These are phyloP conservation scores for Hyperopisus bebe DNA, from an alignment of 2,113 vertebrate genomes.

Conservation along the genomic window DNA sequence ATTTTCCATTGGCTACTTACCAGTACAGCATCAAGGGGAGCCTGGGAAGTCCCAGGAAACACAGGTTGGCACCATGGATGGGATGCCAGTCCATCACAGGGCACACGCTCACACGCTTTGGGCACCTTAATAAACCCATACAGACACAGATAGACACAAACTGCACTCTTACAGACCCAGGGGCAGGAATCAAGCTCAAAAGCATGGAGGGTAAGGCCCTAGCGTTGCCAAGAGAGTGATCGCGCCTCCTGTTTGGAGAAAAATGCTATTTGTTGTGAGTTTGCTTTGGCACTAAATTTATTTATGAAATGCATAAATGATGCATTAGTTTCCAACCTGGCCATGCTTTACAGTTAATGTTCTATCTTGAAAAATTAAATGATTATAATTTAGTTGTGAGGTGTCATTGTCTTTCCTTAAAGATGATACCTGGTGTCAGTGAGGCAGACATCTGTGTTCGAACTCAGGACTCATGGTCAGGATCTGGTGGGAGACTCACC, in stretches of 20 bases:
- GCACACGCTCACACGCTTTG: not conserved
- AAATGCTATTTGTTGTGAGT: not conserved
- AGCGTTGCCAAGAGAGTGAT: not conserved
- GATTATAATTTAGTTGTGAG: not conserved
- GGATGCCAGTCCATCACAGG: not conserved
- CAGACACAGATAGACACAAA: not conserved
- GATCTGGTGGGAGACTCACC: not conserved
- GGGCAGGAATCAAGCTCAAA: not conserved
- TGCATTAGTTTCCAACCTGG: not conserved
- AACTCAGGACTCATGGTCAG: not conserved
- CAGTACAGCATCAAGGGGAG: not conserved
- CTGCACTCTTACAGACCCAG: not conserved
- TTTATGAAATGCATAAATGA: not conserved
- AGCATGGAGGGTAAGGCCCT: not conserved
- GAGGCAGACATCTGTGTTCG: not conserved
- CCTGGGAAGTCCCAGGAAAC: not conserved
- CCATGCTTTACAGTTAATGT: not conserved
- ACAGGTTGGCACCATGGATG: not conserved
- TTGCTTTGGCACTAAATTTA: not conserved
- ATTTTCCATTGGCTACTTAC: not conserved
- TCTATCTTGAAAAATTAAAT: not conserved
- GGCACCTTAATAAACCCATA: not conserved
- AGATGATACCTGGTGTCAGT: not conserved
- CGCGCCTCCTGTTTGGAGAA: not conserved
- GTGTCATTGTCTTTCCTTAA: not conserved